phyloP scores from a whole-genome alignment of 2,797 vertebrate genomes.

The Xiphorhynchus erythropygius region DNA sequence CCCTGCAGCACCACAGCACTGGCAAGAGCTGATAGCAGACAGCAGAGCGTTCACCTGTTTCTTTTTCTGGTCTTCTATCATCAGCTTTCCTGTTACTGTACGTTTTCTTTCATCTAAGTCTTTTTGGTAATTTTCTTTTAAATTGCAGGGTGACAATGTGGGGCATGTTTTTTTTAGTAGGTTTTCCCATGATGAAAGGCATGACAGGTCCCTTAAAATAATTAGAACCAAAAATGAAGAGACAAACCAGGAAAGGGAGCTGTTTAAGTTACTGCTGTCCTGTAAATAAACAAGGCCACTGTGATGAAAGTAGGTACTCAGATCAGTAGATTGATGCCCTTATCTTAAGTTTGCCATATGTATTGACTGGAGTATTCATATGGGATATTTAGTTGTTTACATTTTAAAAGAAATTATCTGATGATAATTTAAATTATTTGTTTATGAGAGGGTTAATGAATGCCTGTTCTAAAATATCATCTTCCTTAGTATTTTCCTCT shows the following conservation, averaged over 20 bases:
- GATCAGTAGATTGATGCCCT: background rate
- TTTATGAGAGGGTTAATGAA: background rate
- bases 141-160: background rate
- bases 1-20: background rate
- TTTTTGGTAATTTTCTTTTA: background rate
- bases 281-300: background rate
- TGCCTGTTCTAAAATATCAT: background rate
- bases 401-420: background rate
- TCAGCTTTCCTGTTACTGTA: fast-evolving
- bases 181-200: background rate
- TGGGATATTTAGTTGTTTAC: background rate
- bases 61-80: background rate
- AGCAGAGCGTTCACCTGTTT: background rate
- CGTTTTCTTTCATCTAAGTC: background rate
- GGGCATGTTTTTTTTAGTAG: fast-evolving
- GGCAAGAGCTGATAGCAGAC: background rate
- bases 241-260: background rate
- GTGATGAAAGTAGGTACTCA: background rate
- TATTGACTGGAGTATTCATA: background rate
- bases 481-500: background rate
- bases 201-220: background rate
- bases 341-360: background rate
- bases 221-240: background rate
- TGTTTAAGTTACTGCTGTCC: background rate
- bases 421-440: background rate